phyloP scores from a whole-genome alignment of 2,113 vertebrate genomes.

The Grantiella picta region DNA sequence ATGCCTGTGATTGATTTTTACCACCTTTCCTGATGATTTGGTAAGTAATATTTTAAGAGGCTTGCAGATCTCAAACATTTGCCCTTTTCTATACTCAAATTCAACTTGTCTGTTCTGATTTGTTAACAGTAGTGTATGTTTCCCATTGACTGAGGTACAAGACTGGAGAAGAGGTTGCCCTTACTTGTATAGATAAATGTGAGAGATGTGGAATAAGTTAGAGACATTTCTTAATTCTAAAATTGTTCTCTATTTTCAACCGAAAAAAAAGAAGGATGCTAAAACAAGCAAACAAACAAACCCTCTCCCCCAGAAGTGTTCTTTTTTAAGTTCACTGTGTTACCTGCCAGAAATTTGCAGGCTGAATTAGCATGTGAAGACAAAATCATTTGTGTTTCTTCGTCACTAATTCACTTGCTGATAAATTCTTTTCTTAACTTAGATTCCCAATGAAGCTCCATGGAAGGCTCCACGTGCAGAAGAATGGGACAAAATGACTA shows the following conservation, averaged over 20 bases:
- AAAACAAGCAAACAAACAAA: not conserved
- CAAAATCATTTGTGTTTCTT: not conserved
- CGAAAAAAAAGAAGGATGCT: not conserved
- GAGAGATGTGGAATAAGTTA: not conserved
- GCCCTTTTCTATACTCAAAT: not conserved
- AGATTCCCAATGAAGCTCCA: constrained; percentile 94
- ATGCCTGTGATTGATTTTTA: not conserved
- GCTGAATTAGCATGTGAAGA: not conserved
- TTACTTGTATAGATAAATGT: not conserved
- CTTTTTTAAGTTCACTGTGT: not conserved
- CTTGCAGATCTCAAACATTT: not conserved
- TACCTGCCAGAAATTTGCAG: not conserved
- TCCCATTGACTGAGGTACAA: not conserved
- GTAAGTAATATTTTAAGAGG: not conserved
- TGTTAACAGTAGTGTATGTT: not conserved
- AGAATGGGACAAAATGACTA: constrained; percentile 95
- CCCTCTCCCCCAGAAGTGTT: not conserved
- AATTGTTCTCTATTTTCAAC: not conserved
- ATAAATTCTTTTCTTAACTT: not conserved
- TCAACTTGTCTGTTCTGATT: not conserved
- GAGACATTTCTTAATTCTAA: not conserved
- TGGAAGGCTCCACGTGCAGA: constrained; percentile 93
- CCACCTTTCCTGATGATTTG: not conserved
- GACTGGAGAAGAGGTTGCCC: not conserved
- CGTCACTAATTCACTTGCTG: not conserved